A percentile compares a stretch with the other conserved stretches of the same genome.
Evolutionary conservation across 1,140 invertebrate genomes (phyloP).

Genomic region (Metopolophium dirhodum): DNA sequence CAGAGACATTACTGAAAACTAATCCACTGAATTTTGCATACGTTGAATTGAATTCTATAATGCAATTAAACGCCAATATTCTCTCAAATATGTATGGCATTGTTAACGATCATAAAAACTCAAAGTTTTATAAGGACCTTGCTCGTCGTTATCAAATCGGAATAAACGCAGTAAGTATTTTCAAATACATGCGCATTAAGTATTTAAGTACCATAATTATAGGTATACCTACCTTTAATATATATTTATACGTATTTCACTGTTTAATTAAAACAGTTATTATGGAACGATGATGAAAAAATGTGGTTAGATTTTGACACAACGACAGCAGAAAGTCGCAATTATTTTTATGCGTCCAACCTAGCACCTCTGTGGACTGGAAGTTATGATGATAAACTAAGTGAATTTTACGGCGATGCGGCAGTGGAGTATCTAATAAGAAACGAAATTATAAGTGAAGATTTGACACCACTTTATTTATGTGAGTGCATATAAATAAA

Average conservation of each 20-base stretch:
- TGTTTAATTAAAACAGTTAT: constrained; percentile 63
- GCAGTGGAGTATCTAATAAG: constrained; percentile 48
- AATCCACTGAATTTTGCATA: constrained; percentile 76
- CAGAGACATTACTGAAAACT: constrained; percentile 61
- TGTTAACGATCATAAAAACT: constrained; percentile 66
- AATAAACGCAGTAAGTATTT: constrained; percentile 62
- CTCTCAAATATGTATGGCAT: constrained; percentile 66
- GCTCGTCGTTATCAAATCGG: constrained; percentile 64
- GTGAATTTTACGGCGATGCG: neutral
- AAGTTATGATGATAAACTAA: constrained; percentile 62
- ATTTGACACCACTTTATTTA: constrained; percentile 42
- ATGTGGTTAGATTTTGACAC: constrained; percentile 80
- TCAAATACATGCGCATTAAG: constrained; percentile 62
- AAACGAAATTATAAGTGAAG: constrained; percentile 36
- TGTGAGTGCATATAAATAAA: neutral
- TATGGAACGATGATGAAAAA: constrained; percentile 75
- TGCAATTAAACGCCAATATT: constrained; percentile 71
- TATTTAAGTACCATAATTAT: constrained; percentile 58
- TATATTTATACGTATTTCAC: neutral
- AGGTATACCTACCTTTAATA: neutral
- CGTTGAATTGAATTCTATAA: constrained; percentile 84
- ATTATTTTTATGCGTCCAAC: constrained; percentile 78
- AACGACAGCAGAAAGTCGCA: constrained; percentile 61
- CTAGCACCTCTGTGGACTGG: constrained; percentile 76
- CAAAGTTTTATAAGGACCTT: constrained; percentile 64